Conservation (phyloP, 2,797 vertebrate genomes). For the Aythya fuligula region DNA sequence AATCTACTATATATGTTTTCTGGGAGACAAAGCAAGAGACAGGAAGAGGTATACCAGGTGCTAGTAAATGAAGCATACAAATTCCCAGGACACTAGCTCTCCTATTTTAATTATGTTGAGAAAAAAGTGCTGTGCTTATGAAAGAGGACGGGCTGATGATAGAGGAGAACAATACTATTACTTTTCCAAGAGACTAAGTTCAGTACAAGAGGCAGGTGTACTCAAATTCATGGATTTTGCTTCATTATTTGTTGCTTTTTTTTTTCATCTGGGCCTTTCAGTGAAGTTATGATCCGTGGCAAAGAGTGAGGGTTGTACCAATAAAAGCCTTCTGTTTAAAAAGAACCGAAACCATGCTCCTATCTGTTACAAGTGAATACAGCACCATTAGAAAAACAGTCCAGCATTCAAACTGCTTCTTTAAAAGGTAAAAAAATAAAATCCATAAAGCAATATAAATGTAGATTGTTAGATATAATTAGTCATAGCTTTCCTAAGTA, state of each 20-base stretch:
- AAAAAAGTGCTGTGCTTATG: not conserved
- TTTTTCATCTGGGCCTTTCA: not conserved
- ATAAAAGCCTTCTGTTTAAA: conserved; percentile 43
- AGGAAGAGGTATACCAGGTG: conserved; percentile 6
- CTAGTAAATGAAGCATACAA: conserved; percentile 22
- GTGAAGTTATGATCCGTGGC: not conserved
- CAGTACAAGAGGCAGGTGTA: not conserved
- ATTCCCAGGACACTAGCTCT: not conserved
- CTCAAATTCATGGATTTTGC: not conserved
- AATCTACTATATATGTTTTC: not conserved
- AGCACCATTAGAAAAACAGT: not conserved
- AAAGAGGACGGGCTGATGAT: not conserved
- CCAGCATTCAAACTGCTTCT: not conserved
- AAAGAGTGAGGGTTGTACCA: not conserved
- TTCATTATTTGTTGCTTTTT: not conserved
- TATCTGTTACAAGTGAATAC: conserved; percentile 20
- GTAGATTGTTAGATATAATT: not conserved
- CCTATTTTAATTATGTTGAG: not conserved
- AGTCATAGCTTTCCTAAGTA: not conserved
- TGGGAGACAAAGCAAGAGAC: not conserved
- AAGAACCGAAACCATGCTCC: not conserved
- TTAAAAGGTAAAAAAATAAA: not conserved
- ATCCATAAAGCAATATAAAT: not conserved
- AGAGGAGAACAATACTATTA: conserved; percentile 12
- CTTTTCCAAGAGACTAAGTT: not conserved